Base-by-base conservation (phyloP, 2,888 invertebrate genomes). In the Cantharis nigra region DNA sequence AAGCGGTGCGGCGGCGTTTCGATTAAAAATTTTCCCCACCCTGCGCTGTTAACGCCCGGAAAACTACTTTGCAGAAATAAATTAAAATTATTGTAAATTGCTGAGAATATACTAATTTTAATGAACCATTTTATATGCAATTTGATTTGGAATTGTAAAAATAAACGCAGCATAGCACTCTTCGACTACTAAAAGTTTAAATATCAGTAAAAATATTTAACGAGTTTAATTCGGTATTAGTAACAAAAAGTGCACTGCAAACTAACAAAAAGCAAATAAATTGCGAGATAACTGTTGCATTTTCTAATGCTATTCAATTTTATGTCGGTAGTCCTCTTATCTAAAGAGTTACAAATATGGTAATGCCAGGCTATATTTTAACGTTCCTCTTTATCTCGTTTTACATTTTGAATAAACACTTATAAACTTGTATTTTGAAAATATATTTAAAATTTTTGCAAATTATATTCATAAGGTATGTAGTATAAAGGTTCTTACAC, bases 261-360 rank as follows among this genome's bases (percentile, higher is more conserved):
- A 49, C n/a, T 49, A n/a, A 49, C n/a, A n/a, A 49, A 49, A 49
- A 7, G 18, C 62, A 74, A 69, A 74, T 69, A 74, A 69, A 69
- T 74, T 74, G 69, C 69, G 69, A 74, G 74, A 74, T 74, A 74
- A 74, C 74, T 74, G 74, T 74, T 74, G 74, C 74, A 74, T 69
- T 65, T 72, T 74, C 74, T 49, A 49, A 49, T 65, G 20, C 69
- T 28, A 63, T 33, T 49, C 74, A 74, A 69, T 74, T 74, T 74
- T 74, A 18, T 65, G 23, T 30, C 72, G 67, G 49, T 14, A 49
- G 67, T 67, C 65, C 62, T 69, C 76, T 77, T 70, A 70, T 70
- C 72, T 70, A n/a, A 65, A 77, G 70, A 70, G 64, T 28, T 69
- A 70, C 70, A 73, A 72, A 70, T 72, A 77, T 77, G 77, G 77